These are phyloP conservation scores for Contarinia nasturtii DNA, from an alignment of 1,140 invertebrate genomes.

Conservation along the genomic window DNA sequence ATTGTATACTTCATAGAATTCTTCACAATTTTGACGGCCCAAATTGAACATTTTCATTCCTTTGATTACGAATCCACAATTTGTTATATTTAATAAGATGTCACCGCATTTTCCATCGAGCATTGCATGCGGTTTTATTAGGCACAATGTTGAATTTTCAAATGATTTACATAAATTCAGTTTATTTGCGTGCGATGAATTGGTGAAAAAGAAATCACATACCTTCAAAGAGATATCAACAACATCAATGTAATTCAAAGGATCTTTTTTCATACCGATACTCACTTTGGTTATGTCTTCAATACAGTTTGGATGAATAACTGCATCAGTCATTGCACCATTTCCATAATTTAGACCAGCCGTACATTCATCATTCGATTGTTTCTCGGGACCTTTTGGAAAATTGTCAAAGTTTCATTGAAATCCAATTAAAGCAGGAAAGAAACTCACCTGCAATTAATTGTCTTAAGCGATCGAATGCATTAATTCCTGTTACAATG, in stretches of 20 bases:
- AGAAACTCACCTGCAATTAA: no score
- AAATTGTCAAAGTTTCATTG: no score
- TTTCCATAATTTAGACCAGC: no score
- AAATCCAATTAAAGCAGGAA: no score
- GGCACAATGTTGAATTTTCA: not conserved
- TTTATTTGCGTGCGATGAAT: not conserved
- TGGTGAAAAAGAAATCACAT: not conserved
- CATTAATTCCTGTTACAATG: no score
- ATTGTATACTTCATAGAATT: conserved; percentile 88
- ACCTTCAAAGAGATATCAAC: not conserved
- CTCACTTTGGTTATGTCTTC: no score
- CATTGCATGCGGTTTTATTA: not conserved
- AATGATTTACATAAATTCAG: not conserved
- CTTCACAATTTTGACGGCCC: conserved; percentile 61
- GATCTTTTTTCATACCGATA: not conserved
- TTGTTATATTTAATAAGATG: conserved; percentile 53
- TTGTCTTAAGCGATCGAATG: no score
- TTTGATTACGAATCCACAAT: conserved; percentile 54
- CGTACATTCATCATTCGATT: no score
- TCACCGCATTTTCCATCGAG: conserved; percentile 31
- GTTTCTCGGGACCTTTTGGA: no score
- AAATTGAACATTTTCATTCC: conserved; percentile 63
- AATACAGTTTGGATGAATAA: no score
- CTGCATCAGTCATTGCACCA: no score
- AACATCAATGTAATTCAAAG: no score